These are phyloP conservation scores for Bovichtus diacanthus DNA, from an alignment of 2,797 vertebrate species.

Conservation along the genomic window DNA sequence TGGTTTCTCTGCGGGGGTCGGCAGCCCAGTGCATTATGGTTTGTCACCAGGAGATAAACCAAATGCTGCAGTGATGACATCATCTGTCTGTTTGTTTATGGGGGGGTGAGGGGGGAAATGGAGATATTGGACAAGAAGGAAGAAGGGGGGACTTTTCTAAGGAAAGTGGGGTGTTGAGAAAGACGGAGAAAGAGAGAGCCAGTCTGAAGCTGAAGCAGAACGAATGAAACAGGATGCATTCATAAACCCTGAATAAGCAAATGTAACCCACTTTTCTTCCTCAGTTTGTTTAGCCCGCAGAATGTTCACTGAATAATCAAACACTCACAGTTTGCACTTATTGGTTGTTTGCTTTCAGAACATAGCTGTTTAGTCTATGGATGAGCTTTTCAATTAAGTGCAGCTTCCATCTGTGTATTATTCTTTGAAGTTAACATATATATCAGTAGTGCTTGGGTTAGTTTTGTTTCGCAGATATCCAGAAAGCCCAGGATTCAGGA, in stretches of 20 bases:
- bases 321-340: slow-evolving; percentile 41
- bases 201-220: neutral
- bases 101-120: neutral
- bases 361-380: slow-evolving; percentile 65
- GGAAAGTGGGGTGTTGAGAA: slow-evolving; percentile 29
- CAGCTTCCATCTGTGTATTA: slow-evolving; percentile 62
- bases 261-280: slow-evolving; percentile 23
- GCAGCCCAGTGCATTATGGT: slow-evolving; percentile 56
- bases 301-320: slow-evolving; percentile 58
- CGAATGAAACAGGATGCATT: slow-evolving; percentile 37
- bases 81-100: slow-evolving; percentile 73
- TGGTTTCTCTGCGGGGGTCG: slow-evolving; percentile 52
- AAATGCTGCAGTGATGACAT: slow-evolving; percentile 69
- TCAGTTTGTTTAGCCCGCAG: slow-evolving; percentile 44
- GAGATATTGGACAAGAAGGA: slow-evolving; percentile 24
- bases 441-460: neutral
- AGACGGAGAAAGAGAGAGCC: neutral
- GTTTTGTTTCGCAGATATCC: neutral
- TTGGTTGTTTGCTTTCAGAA: slow-evolving; percentile 69
- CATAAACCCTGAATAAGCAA: slow-evolving; percentile 45
- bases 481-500: neutral
- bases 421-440: slow-evolving; percentile 41
- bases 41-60: slow-evolving; percentile 75
- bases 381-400: slow-evolving; percentile 67
- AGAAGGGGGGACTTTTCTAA: slow-evolving; percentile 10